Percentiles rank a stretch among this genome's conserved stretches.
These are phyloP conservation scores for Hyppa rectilinea DNA, from an alignment of 2,888 invertebrate genomes.

Conservation along the genomic window DNA sequence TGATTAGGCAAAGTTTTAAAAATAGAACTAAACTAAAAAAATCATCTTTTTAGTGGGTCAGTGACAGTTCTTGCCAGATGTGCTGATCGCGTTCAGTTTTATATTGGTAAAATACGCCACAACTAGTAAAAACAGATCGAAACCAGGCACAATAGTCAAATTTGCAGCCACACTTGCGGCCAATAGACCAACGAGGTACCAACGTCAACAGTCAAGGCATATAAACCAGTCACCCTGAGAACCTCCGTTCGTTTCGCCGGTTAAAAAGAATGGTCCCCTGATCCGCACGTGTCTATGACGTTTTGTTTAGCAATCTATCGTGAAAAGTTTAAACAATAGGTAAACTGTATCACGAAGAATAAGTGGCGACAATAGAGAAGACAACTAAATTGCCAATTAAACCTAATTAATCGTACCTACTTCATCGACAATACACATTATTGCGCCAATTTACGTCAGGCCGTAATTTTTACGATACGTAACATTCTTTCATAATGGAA, in stretches of 20 bases:
- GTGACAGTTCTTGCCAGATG: too few relatives aligned
- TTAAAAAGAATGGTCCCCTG: background rate
- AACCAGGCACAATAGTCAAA: too few relatives aligned
- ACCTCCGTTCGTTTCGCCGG: background rate
- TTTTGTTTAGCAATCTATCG: background rate
- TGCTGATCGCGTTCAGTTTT: too few relatives aligned
- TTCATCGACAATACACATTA: background rate
- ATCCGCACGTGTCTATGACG: background rate
- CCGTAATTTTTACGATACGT: background rate
- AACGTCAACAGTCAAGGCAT: too few relatives aligned
- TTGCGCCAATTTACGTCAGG: slow-evolving; percentile 7
- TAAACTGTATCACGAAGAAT: background rate
- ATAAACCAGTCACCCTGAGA: too few relatives aligned
- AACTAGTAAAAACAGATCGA: background rate
- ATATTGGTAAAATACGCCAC: background rate
- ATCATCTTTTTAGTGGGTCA: too few relatives aligned
- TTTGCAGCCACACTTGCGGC: too few relatives aligned
- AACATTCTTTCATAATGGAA: slow-evolving; percentile 22
- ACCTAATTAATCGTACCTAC: background rate
- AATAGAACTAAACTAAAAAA: background rate
- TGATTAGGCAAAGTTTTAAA: background rate
- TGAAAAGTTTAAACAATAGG: background rate
- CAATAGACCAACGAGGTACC: too few relatives aligned
- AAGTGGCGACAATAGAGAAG: background rate
- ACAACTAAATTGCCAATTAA: background rate